A percentile compares a stretch with the other conserved stretches of the same genome.
phyloP scores from a whole-genome alignment of 2,113 vertebrate genomes.

The Petrocephalus zakoni region DNA sequence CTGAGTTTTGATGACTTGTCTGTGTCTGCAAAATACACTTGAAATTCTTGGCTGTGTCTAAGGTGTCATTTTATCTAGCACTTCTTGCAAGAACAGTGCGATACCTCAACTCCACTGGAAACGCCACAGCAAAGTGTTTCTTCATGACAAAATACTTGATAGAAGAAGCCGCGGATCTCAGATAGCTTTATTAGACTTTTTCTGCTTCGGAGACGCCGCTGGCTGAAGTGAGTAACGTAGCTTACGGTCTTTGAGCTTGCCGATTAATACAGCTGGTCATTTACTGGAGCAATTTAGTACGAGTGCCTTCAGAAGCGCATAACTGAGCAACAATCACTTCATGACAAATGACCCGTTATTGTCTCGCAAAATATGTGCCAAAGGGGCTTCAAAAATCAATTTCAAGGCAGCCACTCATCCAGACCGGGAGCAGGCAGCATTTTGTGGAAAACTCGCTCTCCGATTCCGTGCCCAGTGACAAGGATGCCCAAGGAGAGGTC shows the following conservation, averaged over 20 bases:
- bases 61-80: not conserved
- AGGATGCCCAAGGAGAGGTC: not conserved
- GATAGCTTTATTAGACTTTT: not conserved
- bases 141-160: not conserved
- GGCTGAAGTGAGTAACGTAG: not conserved
- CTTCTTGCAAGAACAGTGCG: slow-evolving; percentile 7
- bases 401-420: not conserved
- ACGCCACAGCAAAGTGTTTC: not conserved
- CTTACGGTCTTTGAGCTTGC: not conserved
- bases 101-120: not conserved
- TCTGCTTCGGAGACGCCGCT: not conserved
- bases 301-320: not conserved
- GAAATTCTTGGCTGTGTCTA: slow-evolving; percentile 1
- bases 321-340: not conserved
- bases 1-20: not conserved
- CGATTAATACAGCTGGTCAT: not conserved
- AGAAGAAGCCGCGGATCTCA: not conserved
- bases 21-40: not conserved
- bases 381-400: not conserved
- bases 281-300: not conserved
- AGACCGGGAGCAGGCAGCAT: not conserved
- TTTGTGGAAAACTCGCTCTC: not conserved
- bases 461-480: not conserved
- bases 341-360: slow-evolving; percentile 1
- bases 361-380: not conserved